Evolutionary conservation across 2,797 vertebrate species (phyloP), one percentile per base, ranked within the genome.

Genomic region (Lepus townsendii): DNA sequence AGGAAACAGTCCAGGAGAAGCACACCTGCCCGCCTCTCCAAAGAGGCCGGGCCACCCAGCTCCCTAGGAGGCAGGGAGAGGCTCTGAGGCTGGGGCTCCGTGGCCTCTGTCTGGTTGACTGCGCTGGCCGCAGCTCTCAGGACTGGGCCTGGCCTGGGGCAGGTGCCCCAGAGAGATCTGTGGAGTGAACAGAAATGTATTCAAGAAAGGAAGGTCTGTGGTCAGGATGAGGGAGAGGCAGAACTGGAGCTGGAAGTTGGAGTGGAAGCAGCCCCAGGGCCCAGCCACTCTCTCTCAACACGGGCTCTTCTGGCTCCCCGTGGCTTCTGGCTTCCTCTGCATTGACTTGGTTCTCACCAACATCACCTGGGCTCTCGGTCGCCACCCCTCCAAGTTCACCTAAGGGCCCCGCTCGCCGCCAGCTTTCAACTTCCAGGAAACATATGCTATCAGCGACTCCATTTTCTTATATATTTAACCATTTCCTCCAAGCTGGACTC

Each of bases 341-440:
- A 8, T 42, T n/a, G 30, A 17, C 26, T 42, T 32, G 5, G 57
- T 50, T 47, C 68, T 22, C 72, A 57, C n/a, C n/a, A 17, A 14
- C 9, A 24, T 13, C 66, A 35, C n/a, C 73, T 86, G 57, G 14
- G 50, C 38, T 69, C 27, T 22, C 66, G 50, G 9, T 17, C 24
- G 26, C 24, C 8, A 22, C 14, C 60, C 2, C 54, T 16, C 19
- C 54, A 57, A 8, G 5, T 27, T 66, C 63, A 27, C 50, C 42
- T 42, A 1, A 0, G 0, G 3, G 60, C 19, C 4, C 17, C 73
- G 24, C 60, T 80, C 9, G 26, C 14, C 0, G 1, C 4, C 47
- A 88, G 26, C 12, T 80, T 71, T 57, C 4, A 0, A 20, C 66
- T 60, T 83, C 80, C 17, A 47, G 86, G 57, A 86, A 17, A 42